phyloP scores from a whole-genome alignment of 2,797 vertebrate species.

The Sebastes glaucus region DNA sequence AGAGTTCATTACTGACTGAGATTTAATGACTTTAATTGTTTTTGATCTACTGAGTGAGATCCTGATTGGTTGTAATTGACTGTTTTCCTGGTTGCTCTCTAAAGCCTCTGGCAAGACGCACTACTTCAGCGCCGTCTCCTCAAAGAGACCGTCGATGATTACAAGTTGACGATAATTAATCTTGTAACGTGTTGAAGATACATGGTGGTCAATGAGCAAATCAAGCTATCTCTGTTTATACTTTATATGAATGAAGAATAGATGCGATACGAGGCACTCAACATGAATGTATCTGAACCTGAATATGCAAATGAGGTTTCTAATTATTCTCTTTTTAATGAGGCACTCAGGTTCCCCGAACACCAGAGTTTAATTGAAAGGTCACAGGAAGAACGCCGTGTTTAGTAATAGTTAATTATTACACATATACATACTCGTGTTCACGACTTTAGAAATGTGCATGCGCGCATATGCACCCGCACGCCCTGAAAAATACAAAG shows the following conservation, averaged over 20 bases:
- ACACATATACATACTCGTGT: not conserved
- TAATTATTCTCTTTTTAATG: constrained; percentile 34
- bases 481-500: not conserved
- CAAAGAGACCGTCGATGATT: not conserved
- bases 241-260: not conserved
- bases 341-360: constrained; percentile 5
- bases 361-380: constrained; percentile 31
- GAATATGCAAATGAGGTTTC: not conserved
- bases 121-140: not conserved
- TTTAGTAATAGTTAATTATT: constrained; percentile 22
- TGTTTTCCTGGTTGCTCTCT: constrained; percentile 24
- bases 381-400: not conserved
- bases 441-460: not conserved
- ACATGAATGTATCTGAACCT: not conserved
- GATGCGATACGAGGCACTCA: not conserved
- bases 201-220: not conserved
- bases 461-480: not conserved
- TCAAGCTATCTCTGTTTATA: not conserved
- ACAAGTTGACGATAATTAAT: not conserved
- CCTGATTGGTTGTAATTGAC: constrained; percentile 45
- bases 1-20: constrained; percentile 36
- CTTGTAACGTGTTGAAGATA: not conserved
- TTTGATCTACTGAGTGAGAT: constrained; percentile 48
- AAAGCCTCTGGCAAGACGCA: constrained; percentile 21
- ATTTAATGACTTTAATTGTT: constrained; percentile 52